phyloP scores from a whole-genome alignment of 2,888 invertebrate genomes.

The Halictus quadricinctus region DNA sequence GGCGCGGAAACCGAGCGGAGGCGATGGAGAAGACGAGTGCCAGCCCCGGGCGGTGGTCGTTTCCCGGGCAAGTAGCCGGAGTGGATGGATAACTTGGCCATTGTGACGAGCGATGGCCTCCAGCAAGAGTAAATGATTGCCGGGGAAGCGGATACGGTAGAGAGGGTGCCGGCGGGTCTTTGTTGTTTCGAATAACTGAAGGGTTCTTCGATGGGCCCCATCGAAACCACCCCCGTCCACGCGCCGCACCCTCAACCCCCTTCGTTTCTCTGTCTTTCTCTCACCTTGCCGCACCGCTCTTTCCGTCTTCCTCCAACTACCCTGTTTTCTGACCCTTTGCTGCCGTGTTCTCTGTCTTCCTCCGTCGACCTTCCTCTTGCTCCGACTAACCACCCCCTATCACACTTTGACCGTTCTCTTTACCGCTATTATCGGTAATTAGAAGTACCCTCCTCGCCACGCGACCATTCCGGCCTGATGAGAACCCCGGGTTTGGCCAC shows the following conservation, averaged over 20 bases:
- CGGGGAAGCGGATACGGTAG: conserved; percentile 75
- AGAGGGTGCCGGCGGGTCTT: conserved; percentile 78
- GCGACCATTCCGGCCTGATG: conserved; percentile 75
- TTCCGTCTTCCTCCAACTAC: background rate
- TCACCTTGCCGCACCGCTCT: background rate
- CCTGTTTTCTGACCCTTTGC: background rate
- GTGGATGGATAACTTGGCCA: conserved; percentile 81
- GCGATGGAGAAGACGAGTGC: conserved; percentile 71
- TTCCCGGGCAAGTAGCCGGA: conserved; percentile 77
- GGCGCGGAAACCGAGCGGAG: conserved; percentile 55
- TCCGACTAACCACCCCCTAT: conserved; percentile 44
- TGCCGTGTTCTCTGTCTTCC: conserved; percentile 18
- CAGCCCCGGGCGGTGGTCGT: conserved; percentile 74
- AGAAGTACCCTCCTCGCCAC: conserved; percentile 81
- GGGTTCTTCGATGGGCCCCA: conserved; percentile 74
- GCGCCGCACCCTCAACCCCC: conserved; percentile 35
- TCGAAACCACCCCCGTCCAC: conserved; percentile 59
- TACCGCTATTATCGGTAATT: conserved; percentile 79
- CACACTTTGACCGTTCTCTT: conserved; percentile 59
- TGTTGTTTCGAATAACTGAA: conserved; percentile 81
- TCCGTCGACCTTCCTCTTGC: conserved; percentile 12
- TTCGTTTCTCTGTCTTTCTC: background rate
- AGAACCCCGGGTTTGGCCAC: conserved; percentile 40
- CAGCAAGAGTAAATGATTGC: conserved; percentile 81
- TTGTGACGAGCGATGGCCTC: conserved; percentile 80